A percentile compares a stretch with the other conserved stretches of the same genome.
These are phyloP conservation scores for Geophilus truncorum DNA, from an alignment of 2,888 invertebrate genomes.

Conservation along the genomic window DNA sequence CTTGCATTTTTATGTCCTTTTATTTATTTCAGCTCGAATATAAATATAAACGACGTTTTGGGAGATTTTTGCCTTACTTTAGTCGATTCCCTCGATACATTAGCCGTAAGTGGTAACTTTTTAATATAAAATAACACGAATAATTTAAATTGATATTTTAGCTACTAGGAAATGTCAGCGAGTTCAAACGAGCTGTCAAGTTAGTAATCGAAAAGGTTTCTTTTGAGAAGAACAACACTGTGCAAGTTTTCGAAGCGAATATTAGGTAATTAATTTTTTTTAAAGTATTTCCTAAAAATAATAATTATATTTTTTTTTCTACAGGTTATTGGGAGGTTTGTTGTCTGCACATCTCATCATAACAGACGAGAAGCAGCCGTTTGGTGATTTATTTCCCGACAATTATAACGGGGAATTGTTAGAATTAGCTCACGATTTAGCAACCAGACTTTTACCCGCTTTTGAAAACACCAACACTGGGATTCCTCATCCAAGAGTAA, in stretches of 20 bases:
- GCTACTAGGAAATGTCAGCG: slow-evolving; percentile 56
- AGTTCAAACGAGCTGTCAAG: slow-evolving; percentile 57
- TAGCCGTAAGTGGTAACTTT: slow-evolving; percentile 54
- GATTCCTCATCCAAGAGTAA: slow-evolving; percentile 54
- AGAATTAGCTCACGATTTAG: slow-evolving; percentile 58
- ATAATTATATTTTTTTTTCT: slow-evolving; percentile 35
- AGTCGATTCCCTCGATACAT: slow-evolving; percentile 57
- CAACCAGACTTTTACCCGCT: slow-evolving; percentile 56
- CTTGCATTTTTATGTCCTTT: too few relatives aligned
- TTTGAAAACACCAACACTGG: slow-evolving; percentile 58
- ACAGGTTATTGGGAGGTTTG: slow-evolving; percentile 57
- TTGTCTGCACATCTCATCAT: slow-evolving; percentile 60
- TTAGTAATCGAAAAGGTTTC: slow-evolving; percentile 56
- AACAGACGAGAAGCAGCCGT: slow-evolving; percentile 54
- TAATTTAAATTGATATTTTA: slow-evolving; percentile 40
- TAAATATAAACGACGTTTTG: slow-evolving; percentile 62
- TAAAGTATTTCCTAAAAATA: neutral
- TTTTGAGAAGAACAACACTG: slow-evolving; percentile 58
- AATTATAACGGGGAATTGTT: slow-evolving; percentile 57
- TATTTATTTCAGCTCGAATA: slow-evolving; percentile 54
- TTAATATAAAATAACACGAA: neutral
- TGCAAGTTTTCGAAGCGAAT: slow-evolving; percentile 62
- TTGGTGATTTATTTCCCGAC: slow-evolving; percentile 52
- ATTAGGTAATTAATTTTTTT: slow-evolving; percentile 51
- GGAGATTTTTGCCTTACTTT: slow-evolving; percentile 60